These are phyloP conservation scores for Camelus dromedarius DNA, from an alignment of 2,113 vertebrate genomes.

Conservation along the genomic window DNA sequence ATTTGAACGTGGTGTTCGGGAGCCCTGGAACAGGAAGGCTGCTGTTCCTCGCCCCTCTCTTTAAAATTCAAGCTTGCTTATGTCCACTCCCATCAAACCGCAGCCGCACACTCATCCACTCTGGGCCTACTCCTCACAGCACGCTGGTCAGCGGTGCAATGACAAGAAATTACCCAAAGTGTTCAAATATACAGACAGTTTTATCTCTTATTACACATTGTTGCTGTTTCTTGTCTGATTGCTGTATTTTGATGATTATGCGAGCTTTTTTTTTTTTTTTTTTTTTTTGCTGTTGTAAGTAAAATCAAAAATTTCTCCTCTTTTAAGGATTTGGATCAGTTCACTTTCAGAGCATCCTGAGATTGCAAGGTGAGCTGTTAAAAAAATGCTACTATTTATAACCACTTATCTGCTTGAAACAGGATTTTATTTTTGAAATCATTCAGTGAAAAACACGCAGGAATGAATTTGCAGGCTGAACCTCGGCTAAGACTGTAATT, in stretches of 20 bases:
- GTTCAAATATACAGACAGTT: background rate
- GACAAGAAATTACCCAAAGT: background rate
- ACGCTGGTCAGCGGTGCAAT: background rate
- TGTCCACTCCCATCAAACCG: background rate
- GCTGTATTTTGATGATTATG: constrained; percentile 64
- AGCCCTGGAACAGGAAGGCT: background rate
- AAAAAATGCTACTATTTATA: constrained; percentile 64
- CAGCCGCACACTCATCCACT: background rate
- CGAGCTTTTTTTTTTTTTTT: constrained; percentile 18
- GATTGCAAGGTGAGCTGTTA: constrained; percentile 67
- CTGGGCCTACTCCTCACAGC: background rate
- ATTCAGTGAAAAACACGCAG: constrained; percentile 21
- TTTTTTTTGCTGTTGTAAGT: background rate
- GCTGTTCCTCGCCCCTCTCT: background rate
- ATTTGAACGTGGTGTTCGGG: background rate
- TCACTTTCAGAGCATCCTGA: constrained; percentile 61
- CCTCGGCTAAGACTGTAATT: constrained; percentile 3
- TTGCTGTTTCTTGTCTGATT: constrained; percentile 53
- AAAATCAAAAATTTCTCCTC: constrained; percentile 59
- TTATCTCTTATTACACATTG: constrained; percentile 38
- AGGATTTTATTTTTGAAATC: constrained; percentile 68
- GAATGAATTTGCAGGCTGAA: background rate
- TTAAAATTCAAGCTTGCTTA: background rate
- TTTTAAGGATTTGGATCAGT: constrained; percentile 50
- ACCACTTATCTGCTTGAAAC: constrained; percentile 58